Evolutionary conservation across 2,888 invertebrate genomes (phyloP), one percentile per base, ranked within the genome.

Genomic region (Pollenia amentaria): DNA sequence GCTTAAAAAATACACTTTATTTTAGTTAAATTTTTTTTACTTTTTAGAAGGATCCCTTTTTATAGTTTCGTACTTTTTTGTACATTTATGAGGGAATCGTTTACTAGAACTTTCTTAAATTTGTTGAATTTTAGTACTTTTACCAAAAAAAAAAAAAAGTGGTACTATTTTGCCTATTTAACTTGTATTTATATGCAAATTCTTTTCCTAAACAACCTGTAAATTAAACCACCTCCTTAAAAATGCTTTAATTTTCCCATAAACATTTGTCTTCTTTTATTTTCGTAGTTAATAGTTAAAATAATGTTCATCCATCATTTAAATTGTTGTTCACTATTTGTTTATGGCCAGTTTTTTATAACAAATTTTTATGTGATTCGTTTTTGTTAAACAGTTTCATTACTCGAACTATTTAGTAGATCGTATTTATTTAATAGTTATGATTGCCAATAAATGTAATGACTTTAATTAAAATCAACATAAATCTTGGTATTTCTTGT

Each of bases 391-490:
- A 70, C 82, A 73, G 78, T 86, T 78, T 78, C 73, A 64, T 81
- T 85, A 73, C 29, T 60, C 38, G 18, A 60, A 38, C 40, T 44
- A 53, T 79, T 53, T 64, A 72, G 55, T 64, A 14, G 69, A 69
- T 42, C 29, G 78, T 72, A 76, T 76, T 67, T 69, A 62, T 53
- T 87, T 77, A 78, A 84, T 81, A 67, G 80, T 77, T 84, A 84
- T 84, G 84, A 84, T 87, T 84, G 80, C 73, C 84, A 84, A 87
- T 87, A 84, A 87, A 77, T 73, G 60, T 81, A 87, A 87, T 81
- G 84, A 84, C 87, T 84, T 84, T 87, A 87, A 87, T 87, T 84
- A 84, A 84, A 87, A 69, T 84, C 67, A 81, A 77, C 87, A 87
- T 87, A 87, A 87, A 87, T 84, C 67, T 84, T 78, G 69, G 48